These are phyloP conservation scores for Tethya wilhelma DNA, from an alignment of 37 sponge, comb jelly and placozoan species.

Conservation along the genomic window DNA sequence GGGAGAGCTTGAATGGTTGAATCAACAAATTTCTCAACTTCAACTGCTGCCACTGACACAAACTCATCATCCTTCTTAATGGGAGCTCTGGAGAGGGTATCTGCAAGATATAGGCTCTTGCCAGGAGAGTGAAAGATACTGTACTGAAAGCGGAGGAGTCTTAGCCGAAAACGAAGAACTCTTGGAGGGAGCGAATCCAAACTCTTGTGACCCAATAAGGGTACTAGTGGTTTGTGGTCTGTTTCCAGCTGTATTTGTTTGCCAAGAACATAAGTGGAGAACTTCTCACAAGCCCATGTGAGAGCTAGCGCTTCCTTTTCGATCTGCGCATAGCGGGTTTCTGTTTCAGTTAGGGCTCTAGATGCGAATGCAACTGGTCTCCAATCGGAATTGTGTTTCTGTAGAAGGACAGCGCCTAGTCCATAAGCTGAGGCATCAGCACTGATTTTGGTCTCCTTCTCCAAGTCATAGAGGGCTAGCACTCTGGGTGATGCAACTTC, in stretches of 20 bases:
- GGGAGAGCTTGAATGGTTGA: neutral
- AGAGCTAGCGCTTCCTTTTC: no score
- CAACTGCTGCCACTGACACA: neutral
- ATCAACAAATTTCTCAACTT: neutral
- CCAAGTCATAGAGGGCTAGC: no score
- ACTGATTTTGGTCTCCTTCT: no score
- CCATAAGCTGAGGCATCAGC: no score
- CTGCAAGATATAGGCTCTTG: no score
- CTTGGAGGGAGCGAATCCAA: slow-evolving; percentile 29
- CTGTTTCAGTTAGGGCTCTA: slow-evolving; percentile 2
- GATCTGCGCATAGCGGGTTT: no score
- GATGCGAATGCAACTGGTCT: slow-evolving; percentile 46
- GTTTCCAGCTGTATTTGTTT: no score
- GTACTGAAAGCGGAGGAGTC: slow-evolving; percentile 25
- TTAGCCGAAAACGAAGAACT: slow-evolving; percentile 23
- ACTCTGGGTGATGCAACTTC: no score
- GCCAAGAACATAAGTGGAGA: no score
- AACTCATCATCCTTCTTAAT: neutral
- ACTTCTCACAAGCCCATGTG: no score
- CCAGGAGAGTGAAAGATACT: neutral
- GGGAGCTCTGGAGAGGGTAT: neutral
- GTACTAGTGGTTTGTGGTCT: slow-evolving; percentile 28
- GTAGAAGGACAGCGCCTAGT: slow-evolving; percentile 27
- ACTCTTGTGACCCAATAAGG: slow-evolving; percentile 17
- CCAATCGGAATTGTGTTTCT: slow-evolving; percentile 16